Conservation (phyloP, 2,797 vertebrate species). For the Sternotherus odoratus region DNA sequence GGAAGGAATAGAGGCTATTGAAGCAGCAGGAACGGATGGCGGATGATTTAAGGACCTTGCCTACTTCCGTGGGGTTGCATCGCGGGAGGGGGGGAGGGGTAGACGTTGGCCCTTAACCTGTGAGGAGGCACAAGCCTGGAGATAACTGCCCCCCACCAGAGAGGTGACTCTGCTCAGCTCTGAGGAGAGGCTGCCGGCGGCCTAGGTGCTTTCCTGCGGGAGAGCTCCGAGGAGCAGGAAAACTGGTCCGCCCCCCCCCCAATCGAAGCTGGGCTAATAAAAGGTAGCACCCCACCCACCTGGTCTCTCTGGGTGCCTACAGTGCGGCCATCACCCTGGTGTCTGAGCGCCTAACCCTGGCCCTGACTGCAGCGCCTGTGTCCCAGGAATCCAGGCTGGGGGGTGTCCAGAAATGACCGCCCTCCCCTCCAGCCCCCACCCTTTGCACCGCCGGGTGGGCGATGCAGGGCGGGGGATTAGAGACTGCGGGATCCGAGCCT, state of each 20-base stretch:
- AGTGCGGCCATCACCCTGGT: not conserved
- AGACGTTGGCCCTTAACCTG: not conserved
- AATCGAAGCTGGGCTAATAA: not conserved
- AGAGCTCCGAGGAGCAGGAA: not conserved
- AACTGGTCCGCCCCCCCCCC: not conserved
- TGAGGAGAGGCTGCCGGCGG: too few relatives aligned
- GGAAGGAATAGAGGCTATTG: not conserved
- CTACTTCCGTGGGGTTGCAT: not conserved
- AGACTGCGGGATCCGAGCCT: not conserved
- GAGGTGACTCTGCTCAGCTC: not conserved
- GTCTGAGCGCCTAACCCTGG: too few relatives aligned
- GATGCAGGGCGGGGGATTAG: not conserved
- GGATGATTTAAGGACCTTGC: not conserved
- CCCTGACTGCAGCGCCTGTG: not conserved
- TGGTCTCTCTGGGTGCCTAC: not conserved
- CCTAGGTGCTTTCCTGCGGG: too few relatives aligned
- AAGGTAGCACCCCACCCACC: not conserved
- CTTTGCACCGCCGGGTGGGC: not conserved
- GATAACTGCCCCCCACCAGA: too few relatives aligned
- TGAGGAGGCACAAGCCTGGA: not conserved
- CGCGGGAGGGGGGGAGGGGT: too few relatives aligned
- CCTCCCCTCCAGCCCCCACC: too few relatives aligned
- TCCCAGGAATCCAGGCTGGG: too few relatives aligned
- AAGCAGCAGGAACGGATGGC: not conserved
- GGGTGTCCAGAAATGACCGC: too few relatives aligned